Conservation (phyloP, 1,140 invertebrate genomes). For the Glossosoma conforme region DNA sequence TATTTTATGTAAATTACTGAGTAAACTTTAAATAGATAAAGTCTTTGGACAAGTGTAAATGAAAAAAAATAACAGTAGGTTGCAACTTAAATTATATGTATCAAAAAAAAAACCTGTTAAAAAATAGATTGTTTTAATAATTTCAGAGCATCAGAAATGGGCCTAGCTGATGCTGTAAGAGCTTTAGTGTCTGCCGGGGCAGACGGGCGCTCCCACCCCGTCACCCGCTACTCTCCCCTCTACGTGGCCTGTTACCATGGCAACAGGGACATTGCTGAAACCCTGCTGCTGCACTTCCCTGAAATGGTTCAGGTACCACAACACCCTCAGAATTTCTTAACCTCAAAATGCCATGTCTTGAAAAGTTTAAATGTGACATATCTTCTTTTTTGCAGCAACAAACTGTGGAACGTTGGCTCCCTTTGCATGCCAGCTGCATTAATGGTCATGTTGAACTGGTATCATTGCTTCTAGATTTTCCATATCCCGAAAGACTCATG, state of each 20-base stretch:
- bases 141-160: conserved; percentile 73
- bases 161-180: conserved; percentile 73
- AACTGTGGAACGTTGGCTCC: conserved; percentile 89
- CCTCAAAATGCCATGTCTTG: too few relatives aligned
- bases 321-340: too few relatives aligned
- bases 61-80: too few relatives aligned
- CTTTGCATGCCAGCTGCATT: conserved; percentile 87
- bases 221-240: conserved; percentile 87
- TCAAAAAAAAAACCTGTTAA: too few relatives aligned
- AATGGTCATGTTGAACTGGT: conserved; percentile 76
- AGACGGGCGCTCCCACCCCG: conserved; percentile 79
- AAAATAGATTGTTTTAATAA: too few relatives aligned
- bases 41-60: too few relatives aligned
- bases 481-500: conserved; percentile 71
- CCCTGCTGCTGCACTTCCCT: conserved; percentile 68
- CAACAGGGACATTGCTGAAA: conserved; percentile 71
- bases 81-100: too few relatives aligned
- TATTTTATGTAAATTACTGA: too few relatives aligned
- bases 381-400: conserved; percentile 56
- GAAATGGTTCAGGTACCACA: conserved; percentile 62
- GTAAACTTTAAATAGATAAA: too few relatives aligned
- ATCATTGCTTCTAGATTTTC: conserved; percentile 73
- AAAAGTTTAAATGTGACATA: too few relatives aligned
- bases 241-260: conserved; percentile 89
- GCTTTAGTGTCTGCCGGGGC: conserved; percentile 76